These are phyloP conservation scores for Nymphalis io DNA, from an alignment of 1,140 invertebrate species.

Conservation along the genomic window DNA sequence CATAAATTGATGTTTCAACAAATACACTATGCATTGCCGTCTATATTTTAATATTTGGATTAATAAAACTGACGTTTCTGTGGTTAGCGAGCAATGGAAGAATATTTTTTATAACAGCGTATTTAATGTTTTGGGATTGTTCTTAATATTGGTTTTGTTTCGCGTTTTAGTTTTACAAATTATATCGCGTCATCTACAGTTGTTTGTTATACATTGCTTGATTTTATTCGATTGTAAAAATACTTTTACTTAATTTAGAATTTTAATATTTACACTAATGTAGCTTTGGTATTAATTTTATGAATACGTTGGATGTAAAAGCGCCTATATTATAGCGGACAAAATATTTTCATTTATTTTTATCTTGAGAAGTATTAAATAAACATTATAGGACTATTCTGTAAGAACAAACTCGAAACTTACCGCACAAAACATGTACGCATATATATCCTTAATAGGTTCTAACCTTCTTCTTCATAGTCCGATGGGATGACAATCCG, in stretches of 20 bases:
- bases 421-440: too few relatives aligned
- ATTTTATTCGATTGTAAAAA: conserved; percentile 7
- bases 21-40: background rate
- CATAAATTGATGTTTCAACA: background rate
- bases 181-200: conserved; percentile 33
- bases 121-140: background rate
- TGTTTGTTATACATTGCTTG: conserved; percentile 32
- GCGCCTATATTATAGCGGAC: too few relatives aligned
- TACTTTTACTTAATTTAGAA: background rate
- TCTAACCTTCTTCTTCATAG: too few relatives aligned
- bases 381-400: too few relatives aligned
- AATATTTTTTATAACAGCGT: background rate
- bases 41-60: background rate
- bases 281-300: too few relatives aligned
- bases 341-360: too few relatives aligned
- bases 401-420: too few relatives aligned
- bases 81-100: conserved; percentile 10
- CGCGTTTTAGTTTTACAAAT: conserved; percentile 29
- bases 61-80: background rate
- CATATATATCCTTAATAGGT: too few relatives aligned
- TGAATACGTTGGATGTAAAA: too few relatives aligned
- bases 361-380: too few relatives aligned
- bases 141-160: conserved; percentile 19
- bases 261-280: background rate
- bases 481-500: too few relatives aligned